A percentile compares a stretch with the other conserved stretches of the same genome.
Evolutionary conservation across 2,888 invertebrate species (phyloP).

Genomic region (Parnassius mnemosyne): DNA sequence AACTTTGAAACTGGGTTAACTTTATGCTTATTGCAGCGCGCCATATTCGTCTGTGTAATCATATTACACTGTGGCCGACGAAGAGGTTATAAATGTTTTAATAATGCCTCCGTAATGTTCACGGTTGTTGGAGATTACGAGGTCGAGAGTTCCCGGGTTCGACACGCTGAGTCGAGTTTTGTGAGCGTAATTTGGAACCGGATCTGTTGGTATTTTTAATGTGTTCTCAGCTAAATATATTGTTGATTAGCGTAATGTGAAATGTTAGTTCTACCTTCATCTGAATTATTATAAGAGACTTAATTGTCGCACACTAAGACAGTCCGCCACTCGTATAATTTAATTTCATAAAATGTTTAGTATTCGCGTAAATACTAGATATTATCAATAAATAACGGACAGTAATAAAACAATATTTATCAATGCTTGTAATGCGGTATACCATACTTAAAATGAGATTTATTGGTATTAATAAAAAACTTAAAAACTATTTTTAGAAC

Average conservation of each 20-base stretch:
- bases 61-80: neutral
- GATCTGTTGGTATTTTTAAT: neutral
- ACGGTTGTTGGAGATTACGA: constrained; percentile 2
- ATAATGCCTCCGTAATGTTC: constrained; percentile 1
- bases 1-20: constrained; percentile 20
- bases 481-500: no score
- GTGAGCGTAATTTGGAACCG: constrained; percentile 3
- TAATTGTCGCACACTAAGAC: no score
- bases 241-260: neutral
- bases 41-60: neutral
- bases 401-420: no score
- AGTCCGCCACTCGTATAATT: no score
- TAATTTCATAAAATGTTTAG: no score
- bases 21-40: constrained; percentile 6
- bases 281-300: no score
- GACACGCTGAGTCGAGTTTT: neutral
- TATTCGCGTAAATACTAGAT: no score
- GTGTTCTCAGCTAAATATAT: neutral
- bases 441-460: no score
- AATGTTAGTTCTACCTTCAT: neutral
- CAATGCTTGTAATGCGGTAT: no score
- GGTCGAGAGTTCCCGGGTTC: constrained; percentile 10
- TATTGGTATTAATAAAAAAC: no score
- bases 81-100: constrained; percentile 3
- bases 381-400: no score